Conservation (phyloP, 2,113 vertebrate species). For the Pygoscelis adeliae region DNA sequence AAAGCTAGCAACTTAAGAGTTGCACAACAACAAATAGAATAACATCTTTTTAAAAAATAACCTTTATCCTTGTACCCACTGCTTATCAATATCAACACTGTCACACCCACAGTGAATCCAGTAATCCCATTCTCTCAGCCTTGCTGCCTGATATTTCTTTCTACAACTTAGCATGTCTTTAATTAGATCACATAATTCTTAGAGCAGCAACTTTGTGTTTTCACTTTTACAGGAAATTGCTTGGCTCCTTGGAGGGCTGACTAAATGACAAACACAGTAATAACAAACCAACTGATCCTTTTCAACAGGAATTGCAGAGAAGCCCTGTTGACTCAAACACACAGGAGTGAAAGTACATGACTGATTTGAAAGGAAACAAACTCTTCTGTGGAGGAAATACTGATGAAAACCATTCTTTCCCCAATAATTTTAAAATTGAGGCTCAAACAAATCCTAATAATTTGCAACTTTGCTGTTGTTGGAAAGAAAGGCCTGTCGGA, state of each 20-base stretch:
- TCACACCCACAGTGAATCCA: not conserved
- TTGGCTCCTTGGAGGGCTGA: not conserved
- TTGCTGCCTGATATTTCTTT: not conserved
- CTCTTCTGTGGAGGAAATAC: not conserved
- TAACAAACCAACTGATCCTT: constrained; percentile 3
- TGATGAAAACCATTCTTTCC: not conserved
- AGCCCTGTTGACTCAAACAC: not conserved
- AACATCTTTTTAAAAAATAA: not conserved
- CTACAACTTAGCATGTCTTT: not conserved
- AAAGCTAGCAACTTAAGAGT: not conserved
- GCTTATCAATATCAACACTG: not conserved
- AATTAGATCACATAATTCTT: constrained; percentile 25
- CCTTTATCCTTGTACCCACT: not conserved
- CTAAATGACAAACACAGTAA: constrained; percentile 9
- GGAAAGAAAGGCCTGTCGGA: not conserved
- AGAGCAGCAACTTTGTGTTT: constrained; percentile 1
- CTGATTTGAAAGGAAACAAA: not conserved
- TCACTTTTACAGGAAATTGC: constrained; percentile 40
- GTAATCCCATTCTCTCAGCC: not conserved
- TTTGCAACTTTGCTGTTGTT: not conserved
- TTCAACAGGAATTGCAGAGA: not conserved
- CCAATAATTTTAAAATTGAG: not conserved
- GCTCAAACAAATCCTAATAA: not conserved
- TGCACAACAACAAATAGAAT: not conserved
- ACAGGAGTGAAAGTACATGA: not conserved